Evolutionary conservation across 2,797 vertebrate genomes (phyloP).

Genomic region (Todus mexicanus): DNA sequence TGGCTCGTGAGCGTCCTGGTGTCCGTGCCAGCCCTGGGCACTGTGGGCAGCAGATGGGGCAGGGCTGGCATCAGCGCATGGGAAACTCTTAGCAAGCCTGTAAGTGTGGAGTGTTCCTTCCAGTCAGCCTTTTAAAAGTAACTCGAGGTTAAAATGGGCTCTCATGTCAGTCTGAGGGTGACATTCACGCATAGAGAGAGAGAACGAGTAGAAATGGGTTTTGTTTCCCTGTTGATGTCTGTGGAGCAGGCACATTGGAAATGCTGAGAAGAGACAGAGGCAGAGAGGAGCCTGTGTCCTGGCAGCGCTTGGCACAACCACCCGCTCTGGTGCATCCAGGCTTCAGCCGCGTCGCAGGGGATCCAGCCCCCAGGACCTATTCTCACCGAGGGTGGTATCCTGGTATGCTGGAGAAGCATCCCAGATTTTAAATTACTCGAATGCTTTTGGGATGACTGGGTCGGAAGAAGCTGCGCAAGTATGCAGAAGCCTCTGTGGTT

Average conservation of each 20-base stretch:
- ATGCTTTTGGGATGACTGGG: constrained; percentile 29
- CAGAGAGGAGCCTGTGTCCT: background rate
- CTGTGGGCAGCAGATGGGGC: background rate
- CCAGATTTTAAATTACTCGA: constrained; percentile 7
- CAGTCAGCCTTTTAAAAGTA: background rate
- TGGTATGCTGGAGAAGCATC: background rate
- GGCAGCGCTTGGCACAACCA: background rate
- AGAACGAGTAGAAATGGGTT: background rate
- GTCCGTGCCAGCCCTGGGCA: fast-evolving
- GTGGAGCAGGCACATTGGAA: background rate
- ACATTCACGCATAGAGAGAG: background rate
- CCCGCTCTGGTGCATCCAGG: background rate
- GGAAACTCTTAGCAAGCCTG: background rate
- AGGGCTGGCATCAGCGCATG: background rate
- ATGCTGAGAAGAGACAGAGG: background rate
- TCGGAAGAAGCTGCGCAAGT: constrained; percentile 31
- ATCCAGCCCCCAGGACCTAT: background rate
- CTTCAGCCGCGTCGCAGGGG: background rate
- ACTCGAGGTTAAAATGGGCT: background rate
- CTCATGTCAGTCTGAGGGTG: fast-evolving
- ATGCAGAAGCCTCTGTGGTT: constrained; percentile 39
- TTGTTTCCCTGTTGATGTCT: background rate
- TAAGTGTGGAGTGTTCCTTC: background rate
- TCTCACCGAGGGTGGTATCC: background rate
- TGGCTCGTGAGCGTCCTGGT: background rate